These are phyloP conservation scores for Emydura subglobosa DNA, from an alignment of 2,113 vertebrate species.

Conservation along the genomic window DNA sequence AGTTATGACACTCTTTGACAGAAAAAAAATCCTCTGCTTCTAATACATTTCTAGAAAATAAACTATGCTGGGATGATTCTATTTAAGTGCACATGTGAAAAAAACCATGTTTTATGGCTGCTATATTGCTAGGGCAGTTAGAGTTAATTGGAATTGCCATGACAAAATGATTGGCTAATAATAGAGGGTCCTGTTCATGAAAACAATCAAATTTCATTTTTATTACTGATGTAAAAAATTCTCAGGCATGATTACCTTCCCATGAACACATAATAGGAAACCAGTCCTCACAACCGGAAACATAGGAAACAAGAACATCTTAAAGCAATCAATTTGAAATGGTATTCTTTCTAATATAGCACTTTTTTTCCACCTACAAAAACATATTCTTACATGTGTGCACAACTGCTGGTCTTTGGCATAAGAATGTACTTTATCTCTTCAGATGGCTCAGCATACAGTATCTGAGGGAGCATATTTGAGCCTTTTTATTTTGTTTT, in stretches of 20 bases:
- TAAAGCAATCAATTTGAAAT: conserved; percentile 62
- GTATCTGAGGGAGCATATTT: background rate
- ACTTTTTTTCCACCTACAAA: conserved; percentile 6
- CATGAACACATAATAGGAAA: conserved; percentile 48
- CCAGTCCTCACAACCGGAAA: conserved; percentile 45
- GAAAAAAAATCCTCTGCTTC: conserved; percentile 39
- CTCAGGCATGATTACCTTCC: conserved; percentile 53
- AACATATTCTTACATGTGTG: conserved; percentile 12
- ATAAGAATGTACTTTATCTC: conserved; percentile 56
- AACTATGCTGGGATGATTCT: conserved; percentile 33
- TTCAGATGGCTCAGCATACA: conserved; percentile 2
- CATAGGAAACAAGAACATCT: conserved; percentile 14
- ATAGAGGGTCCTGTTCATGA: conserved; percentile 37
- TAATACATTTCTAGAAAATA: conserved; percentile 36
- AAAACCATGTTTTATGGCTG: conserved; percentile 44
- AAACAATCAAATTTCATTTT: conserved; percentile 71
- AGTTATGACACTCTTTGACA: background rate
- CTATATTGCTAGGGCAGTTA: conserved; percentile 27
- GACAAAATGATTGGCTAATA: conserved; percentile 45
- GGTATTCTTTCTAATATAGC: background rate
- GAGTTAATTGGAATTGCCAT: conserved; percentile 47
- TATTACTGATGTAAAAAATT: conserved; percentile 59
- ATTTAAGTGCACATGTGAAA: conserved; percentile 36
- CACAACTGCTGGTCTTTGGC: conserved; percentile 45
- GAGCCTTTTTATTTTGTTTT: conserved; percentile 49